A percentile compares a stretch with the other conserved stretches of the same genome.
These are phyloP conservation scores for Lerista edwardsae DNA, from an alignment of 2,797 vertebrate genomes.

Conservation along the genomic window DNA sequence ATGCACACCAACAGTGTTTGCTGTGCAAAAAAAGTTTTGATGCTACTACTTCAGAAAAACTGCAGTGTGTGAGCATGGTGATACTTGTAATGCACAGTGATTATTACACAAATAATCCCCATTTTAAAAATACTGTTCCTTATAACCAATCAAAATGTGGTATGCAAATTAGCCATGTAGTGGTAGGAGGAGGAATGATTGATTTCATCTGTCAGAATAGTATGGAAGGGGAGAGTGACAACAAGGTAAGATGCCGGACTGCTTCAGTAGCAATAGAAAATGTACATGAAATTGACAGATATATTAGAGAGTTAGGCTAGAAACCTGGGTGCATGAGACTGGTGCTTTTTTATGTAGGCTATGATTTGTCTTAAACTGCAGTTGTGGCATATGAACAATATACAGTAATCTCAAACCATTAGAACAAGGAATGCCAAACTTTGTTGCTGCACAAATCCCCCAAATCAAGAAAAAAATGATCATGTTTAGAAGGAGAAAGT, in stretches of 20 bases:
- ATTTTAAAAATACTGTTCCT: conserved; percentile 3
- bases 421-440: background rate
- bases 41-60: background rate
- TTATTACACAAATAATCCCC: conserved; percentile 26
- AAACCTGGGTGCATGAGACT: background rate
- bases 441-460: background rate
- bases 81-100: conserved; percentile 12
- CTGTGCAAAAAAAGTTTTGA: background rate
- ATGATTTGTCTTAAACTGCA: background rate
- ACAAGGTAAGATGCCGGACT: conserved; percentile 12
- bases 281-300: background rate
- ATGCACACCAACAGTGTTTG: background rate
- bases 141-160: conserved; percentile 29
- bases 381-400: background rate
- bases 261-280: background rate
- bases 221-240: conserved; percentile 27
- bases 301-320: background rate
- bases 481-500: background rate
- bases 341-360: background rate
- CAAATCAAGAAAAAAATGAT: background rate
- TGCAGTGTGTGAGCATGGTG: background rate
- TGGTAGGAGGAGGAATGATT: background rate
- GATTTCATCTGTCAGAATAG: conserved; percentile 9
- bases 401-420: background rate
- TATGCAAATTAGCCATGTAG: conserved; percentile 26